Evolutionary conservation across 2,888 invertebrate species (phyloP).

Genomic region (Phalera bucephala): DNA sequence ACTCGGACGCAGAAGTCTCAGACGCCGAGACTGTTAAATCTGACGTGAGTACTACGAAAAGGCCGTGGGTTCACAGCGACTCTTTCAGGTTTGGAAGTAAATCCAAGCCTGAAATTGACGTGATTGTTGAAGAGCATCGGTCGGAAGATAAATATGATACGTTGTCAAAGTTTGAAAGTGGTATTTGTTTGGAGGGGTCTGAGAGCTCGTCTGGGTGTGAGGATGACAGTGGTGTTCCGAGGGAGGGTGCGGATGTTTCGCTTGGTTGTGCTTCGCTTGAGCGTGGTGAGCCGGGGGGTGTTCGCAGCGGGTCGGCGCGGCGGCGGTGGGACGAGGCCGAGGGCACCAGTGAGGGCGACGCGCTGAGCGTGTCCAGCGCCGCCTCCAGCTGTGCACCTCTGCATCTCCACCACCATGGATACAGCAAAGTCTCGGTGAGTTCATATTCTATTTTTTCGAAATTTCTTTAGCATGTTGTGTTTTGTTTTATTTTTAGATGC

Average conservation of each 20-base stretch:
- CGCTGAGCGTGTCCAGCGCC: constrained; percentile 74
- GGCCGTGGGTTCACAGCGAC: constrained; percentile 75
- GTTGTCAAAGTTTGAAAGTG: constrained; percentile 66
- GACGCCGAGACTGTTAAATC: constrained; percentile 73
- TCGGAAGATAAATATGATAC: constrained; percentile 51
- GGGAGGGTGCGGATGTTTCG: constrained; percentile 58
- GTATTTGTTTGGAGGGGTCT: constrained; percentile 63
- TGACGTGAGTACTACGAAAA: constrained; percentile 63
- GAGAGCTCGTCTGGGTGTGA: constrained; percentile 65
- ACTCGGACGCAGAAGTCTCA: constrained; percentile 69
- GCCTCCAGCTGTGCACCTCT: constrained; percentile 75
- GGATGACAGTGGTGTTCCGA: constrained; percentile 72
- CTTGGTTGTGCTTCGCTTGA: constrained; percentile 78
- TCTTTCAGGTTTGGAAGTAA: constrained; percentile 67
- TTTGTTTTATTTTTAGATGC: no score
- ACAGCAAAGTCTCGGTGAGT: constrained; percentile 79
- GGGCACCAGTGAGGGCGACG: constrained; percentile 73
- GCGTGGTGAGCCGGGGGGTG: constrained; percentile 66
- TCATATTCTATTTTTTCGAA: no score
- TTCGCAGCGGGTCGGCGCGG: constrained; percentile 80
- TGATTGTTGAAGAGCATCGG: constrained; percentile 51
- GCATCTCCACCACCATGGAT: constrained; percentile 70
- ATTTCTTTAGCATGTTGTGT: no score
- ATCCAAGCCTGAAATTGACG: constrained; percentile 46
- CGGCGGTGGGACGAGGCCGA: constrained; percentile 76